phyloP scores from a whole-genome alignment of 2,888 invertebrate genomes.

The Listrodromus nycthemerus region DNA sequence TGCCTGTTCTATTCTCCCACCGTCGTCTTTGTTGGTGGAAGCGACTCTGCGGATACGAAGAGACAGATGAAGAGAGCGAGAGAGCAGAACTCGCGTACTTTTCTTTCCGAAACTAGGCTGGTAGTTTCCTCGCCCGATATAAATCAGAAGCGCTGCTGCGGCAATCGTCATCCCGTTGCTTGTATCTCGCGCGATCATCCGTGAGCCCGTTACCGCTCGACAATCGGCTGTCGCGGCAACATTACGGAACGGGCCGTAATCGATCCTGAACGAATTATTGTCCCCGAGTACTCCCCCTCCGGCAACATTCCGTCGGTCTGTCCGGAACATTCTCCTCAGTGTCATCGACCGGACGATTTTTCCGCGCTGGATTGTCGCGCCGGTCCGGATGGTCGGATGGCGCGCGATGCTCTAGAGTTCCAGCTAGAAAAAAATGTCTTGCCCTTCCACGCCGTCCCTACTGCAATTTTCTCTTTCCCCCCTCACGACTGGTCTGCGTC shows the following conservation, averaged over 20 bases:
- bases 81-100: conserved; percentile 4
- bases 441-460: not conserved
- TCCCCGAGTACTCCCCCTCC: conserved; percentile 10
- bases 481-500: not conserved
- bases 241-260: conserved; percentile 55
- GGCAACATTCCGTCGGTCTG: too few species aligned
- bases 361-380: conserved; percentile 24
- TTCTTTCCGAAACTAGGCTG: conserved; percentile 33
- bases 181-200: conserved; percentile 44
- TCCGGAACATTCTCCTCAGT: conserved; percentile 17
- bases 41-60: conserved; percentile 3
- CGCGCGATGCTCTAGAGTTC: not conserved
- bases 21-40: not conserved
- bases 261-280: conserved; percentile 46
- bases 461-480: conserved; percentile 6
- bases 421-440: not conserved
- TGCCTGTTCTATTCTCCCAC: conserved; percentile 4
- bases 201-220: conserved; percentile 56
- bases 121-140: conserved; percentile 33
- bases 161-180: conserved; percentile 10
- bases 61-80: not conserved
- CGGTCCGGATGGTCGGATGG: conserved; percentile 9
- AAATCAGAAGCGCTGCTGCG: conserved; percentile 2
- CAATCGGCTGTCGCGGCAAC: conserved; percentile 52
- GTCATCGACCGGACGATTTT: conserved; percentile 49